phyloP scores from a whole-genome alignment of 2,113 vertebrate genomes.

The Microcebus jonahi region DNA sequence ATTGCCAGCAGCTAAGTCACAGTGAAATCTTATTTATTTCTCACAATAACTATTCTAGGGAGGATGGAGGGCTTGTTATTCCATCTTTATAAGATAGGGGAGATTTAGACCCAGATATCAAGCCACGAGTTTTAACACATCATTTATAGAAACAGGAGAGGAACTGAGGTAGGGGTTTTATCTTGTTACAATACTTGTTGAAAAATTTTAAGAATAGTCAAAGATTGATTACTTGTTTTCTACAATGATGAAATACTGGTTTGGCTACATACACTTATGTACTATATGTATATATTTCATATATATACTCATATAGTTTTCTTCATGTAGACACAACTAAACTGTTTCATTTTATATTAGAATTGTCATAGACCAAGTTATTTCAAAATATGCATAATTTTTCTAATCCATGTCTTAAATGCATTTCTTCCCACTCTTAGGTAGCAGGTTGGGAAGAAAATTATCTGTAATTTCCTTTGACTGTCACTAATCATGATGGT shows the following conservation, averaged over 20 bases:
- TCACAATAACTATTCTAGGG: not conserved
- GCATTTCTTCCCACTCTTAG: not conserved
- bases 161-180: not conserved
- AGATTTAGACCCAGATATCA: not conserved
- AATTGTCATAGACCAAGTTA: not conserved
- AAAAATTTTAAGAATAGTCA: not conserved
- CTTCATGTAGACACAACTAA: not conserved
- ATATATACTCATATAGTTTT: not conserved
- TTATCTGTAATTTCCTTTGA: not conserved
- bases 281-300: not conserved
- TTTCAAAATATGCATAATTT: not conserved
- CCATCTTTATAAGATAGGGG: not conserved
- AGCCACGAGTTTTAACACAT: not conserved
- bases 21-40: not conserved
- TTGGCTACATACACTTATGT: not conserved
- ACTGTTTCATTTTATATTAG: not conserved
- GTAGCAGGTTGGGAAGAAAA: not conserved
- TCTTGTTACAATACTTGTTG: not conserved
- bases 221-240: not conserved
- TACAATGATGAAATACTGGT: not conserved
- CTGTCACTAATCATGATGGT: not conserved
- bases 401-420: not conserved
- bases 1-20: not conserved
- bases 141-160: not conserved
- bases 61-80: not conserved